Evolutionary conservation across 2,888 invertebrate genomes (phyloP), one percentile per base, ranked within the genome.

Genomic region (Ditula angustiorana): DNA sequence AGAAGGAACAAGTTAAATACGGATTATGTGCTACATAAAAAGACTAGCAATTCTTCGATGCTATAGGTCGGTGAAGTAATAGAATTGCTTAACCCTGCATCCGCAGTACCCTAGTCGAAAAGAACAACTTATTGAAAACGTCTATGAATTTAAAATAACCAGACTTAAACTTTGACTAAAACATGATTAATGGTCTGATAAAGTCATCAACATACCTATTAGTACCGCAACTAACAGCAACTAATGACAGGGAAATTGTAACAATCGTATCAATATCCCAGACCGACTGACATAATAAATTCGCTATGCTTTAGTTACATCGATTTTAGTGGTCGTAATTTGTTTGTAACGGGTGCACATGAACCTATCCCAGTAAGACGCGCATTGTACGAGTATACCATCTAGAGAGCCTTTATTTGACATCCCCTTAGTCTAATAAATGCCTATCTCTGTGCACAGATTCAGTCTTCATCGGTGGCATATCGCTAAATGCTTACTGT

Each of bases 251-350:
- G 64, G 50, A 61, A 52, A 26, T 62, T 46, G 60, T 56, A 60
- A 56, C 52, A 55, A 44, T 60, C 64, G 74, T 78, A 79, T 74
- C 78, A 77, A 77, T 80, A 85, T 86, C 81, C 79, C 21, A 30
- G 81, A 78, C 77, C 76, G 79, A 85, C 76, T 74, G 75, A 73
- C 30, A 75, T 76, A 73, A 76, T 74, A 72, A 74, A 78, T 90
- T 89, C 77, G 88, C 75, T 77, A 73, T 86, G 86, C 83, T 83
- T 85, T 83, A 74, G 86, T 87, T 88, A 88, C 90, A 87, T 87
- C 79, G 78, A 80, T 85, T 86, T 88, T 88, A 87, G 81, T 75
- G 87, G 81, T 75, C 68, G 46, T 53, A 46, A 46, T 46, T 46
- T 8, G n/a, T 10, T 23, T 23, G 23, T 46, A 46, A 46, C 46